These are phyloP conservation scores for Lagopus muta DNA, from an alignment of 2,113 vertebrate species.

Conservation along the genomic window DNA sequence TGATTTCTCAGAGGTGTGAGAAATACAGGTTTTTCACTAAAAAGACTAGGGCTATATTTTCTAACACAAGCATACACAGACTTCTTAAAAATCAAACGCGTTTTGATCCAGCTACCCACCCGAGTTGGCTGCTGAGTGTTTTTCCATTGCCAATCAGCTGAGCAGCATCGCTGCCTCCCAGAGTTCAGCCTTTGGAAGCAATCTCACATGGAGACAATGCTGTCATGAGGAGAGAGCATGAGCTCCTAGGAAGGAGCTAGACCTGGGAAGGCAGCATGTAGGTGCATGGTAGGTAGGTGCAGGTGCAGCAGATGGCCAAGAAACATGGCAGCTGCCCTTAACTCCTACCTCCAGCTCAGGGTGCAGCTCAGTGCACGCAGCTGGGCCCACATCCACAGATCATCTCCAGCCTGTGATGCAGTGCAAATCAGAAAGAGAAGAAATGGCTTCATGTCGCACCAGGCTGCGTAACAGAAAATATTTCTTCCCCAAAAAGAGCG, in stretches of 20 bases:
- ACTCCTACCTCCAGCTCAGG: not conserved
- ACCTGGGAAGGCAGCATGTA: not conserved
- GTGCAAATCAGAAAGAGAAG: too few species aligned
- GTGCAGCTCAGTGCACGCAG: fast-evolving
- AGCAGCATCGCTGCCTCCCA: not conserved
- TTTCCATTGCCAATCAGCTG: not conserved
- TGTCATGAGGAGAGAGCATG: not conserved
- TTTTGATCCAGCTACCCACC: not conserved
- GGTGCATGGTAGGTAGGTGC: too few species aligned
- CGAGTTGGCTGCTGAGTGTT: not conserved
- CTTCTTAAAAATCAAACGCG: not conserved
- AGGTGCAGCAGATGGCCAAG: not conserved
- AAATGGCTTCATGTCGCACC: too few species aligned
- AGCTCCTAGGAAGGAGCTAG: not conserved
- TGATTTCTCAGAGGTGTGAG: not conserved
- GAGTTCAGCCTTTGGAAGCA: not conserved
- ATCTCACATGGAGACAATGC: not conserved
- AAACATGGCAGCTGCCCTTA: not conserved
- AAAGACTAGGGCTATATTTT: not conserved
- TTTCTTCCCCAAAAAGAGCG: too few species aligned
- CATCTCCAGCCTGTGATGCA: not conserved
- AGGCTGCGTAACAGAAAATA: too few species aligned
- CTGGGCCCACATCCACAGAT: not conserved
- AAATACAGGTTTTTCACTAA: not conserved
- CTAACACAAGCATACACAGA: not conserved